phyloP scores from a whole-genome alignment of 2,797 vertebrate species.

The Hyperoplus immaculatus region DNA sequence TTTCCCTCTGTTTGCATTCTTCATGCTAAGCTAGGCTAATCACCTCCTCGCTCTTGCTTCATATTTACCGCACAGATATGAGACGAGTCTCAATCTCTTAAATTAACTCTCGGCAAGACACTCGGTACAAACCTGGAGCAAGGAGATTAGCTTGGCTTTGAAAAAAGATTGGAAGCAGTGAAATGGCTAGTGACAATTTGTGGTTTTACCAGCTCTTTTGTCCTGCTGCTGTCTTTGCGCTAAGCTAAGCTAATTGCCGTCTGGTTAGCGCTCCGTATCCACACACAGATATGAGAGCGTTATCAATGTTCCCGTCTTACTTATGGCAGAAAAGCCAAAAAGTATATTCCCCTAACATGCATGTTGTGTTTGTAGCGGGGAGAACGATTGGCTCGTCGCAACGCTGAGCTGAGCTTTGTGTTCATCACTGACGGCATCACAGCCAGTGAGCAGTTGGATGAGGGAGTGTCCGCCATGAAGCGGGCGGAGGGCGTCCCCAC shows the following conservation, averaged over 20 bases:
- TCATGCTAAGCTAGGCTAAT: background rate
- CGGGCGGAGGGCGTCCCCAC: conserved; percentile 92
- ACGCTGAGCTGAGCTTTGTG: conserved; percentile 94
- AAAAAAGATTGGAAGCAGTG: background rate
- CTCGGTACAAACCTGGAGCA: background rate
- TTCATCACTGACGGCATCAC: conserved; percentile 97
- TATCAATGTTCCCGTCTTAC: background rate
- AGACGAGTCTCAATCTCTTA: background rate
- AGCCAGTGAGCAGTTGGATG: conserved; percentile 88
- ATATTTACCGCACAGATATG: background rate
- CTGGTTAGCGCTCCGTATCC: background rate
- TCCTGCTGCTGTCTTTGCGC: background rate
- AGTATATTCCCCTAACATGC: background rate
- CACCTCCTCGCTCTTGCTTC: background rate
- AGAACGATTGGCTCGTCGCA: conserved; percentile 82
- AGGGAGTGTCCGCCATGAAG: conserved; percentile 92
- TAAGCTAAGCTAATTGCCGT: background rate
- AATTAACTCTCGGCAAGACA: background rate
- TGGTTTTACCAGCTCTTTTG: background rate
- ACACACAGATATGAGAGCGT: background rate
- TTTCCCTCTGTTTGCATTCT: background rate
- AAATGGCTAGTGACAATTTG: background rate
- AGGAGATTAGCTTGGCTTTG: background rate
- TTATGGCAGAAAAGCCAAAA: background rate
- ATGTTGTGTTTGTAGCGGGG: conserved; percentile 44